Evolutionary conservation across 2,888 invertebrate species (phyloP), one percentile per base, ranked within the genome.

Genomic region (Temnothorax unifasciatus): DNA sequence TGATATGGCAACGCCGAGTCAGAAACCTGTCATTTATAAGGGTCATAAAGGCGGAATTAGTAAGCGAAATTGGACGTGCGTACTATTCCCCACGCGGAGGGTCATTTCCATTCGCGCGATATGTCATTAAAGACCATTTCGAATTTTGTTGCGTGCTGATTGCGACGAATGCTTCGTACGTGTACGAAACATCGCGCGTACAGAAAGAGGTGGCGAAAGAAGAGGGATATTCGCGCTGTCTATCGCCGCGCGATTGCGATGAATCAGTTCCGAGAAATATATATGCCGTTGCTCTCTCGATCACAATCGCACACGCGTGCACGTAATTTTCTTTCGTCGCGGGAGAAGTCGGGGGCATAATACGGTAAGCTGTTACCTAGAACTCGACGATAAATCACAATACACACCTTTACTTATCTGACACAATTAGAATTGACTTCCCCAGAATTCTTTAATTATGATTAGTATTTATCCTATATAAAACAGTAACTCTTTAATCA

Each of bases 81-180:
- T 57, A 64, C 15, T 38, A 61, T 63, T 79, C 29, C 50, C 66
- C 57, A n/a, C 5, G 21, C 9, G 21, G 25, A 34, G 81, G 50
- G 81, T 63, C 61, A 63, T 84, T 81, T 81, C 57, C 38, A 69
- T 25, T n/a, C 41, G 52, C 73, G 64, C 54, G 88, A 88, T 87
- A 82, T 88, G 82, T 88, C 85, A 90, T 90, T 90, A 90, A 90
- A 87, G 89, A 88, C 82, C 86, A 87, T 87, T 89, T 73, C 88
- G 86, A 86, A 87, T 90, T 77, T 87, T 77, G 84, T 90, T 88
- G 90, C 89, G 90, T 88, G 90, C 61, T 61, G 68, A 71, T 68
- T 73, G 74, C 71, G 71, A 73, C 57, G 85, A 84, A 86, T 59
- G 44, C 44, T 85, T 83, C 82, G 83, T 74, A 71, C 57, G 44